These are phyloP conservation scores for Microctenopoma steveboyesi DNA, from an alignment of 2,797 vertebrate genomes.

Conservation along the genomic window DNA sequence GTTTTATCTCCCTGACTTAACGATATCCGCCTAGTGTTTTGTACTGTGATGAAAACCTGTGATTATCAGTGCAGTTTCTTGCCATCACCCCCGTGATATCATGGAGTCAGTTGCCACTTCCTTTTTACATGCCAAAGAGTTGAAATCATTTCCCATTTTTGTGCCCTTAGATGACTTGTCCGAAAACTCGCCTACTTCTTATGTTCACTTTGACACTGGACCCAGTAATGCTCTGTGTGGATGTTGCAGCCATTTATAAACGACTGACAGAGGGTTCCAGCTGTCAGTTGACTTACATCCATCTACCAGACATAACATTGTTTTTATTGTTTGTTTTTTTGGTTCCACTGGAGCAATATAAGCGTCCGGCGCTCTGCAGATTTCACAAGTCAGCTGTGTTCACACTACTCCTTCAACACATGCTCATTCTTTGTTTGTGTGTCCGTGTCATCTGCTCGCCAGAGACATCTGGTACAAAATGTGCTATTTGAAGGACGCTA, in stretches of 20 bases:
- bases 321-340: slow-evolving; percentile 2
- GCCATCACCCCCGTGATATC: slow-evolving; percentile 29
- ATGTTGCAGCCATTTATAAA: not conserved
- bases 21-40: not conserved
- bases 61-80: slow-evolving; percentile 1
- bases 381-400: slow-evolving; percentile 46
- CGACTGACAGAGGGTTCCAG: slow-evolving; percentile 13
- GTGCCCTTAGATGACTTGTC: slow-evolving; percentile 44
- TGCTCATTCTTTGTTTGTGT: slow-evolving; percentile 63
- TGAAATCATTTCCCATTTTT: slow-evolving; percentile 76
- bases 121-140: slow-evolving; percentile 64
- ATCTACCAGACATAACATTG: not conserved
- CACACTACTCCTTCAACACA: slow-evolving; percentile 65
- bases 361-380: slow-evolving; percentile 22
- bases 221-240: not conserved
- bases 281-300: not conserved
- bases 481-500: slow-evolving; percentile 59
- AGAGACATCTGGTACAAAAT: slow-evolving; percentile 75
- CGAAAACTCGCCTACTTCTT: slow-evolving; percentile 12
- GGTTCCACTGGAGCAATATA: slow-evolving; percentile 1
- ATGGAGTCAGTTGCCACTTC: slow-evolving; percentile 59
- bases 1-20: slow-evolving; percentile 1
- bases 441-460: slow-evolving; percentile 64
- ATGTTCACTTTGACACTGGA: not conserved
- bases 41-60: slow-evolving; percentile 4